phyloP scores from a whole-genome alignment of 2,888 invertebrate genomes.

The Nephrotoma appendiculata region DNA sequence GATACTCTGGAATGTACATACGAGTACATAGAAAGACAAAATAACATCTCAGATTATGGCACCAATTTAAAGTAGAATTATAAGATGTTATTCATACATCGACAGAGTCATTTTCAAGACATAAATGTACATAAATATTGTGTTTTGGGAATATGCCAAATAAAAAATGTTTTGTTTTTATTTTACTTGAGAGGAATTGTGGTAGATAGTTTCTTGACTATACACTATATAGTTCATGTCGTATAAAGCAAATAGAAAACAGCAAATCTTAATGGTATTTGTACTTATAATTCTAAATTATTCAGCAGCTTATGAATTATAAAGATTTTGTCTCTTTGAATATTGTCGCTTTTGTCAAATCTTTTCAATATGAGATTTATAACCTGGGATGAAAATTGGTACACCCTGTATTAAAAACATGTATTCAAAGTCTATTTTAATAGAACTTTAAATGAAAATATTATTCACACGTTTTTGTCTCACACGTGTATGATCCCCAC shows the following conservation, averaged over 20 bases:
- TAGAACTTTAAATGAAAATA: too few relatives aligned
- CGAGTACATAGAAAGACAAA: neutral
- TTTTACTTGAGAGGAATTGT: neutral
- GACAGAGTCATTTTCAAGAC: neutral
- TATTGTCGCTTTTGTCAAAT: too few relatives aligned
- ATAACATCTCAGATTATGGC: conserved; percentile 1
- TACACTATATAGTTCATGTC: neutral
- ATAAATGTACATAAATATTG: neutral
- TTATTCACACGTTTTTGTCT: too few relatives aligned
- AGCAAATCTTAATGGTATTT: neutral
- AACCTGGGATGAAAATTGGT: too few relatives aligned
- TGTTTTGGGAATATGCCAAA: conserved; percentile 1
- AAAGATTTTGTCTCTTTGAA: too few relatives aligned
- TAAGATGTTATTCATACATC: neutral
- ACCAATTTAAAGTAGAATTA: neutral
- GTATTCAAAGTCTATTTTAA: too few relatives aligned
- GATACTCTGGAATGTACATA: neutral
- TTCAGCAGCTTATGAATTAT: neutral
- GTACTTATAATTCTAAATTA: neutral
- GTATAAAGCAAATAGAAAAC: neutral
- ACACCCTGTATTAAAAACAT: too few relatives aligned
- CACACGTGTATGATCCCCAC: too few relatives aligned
- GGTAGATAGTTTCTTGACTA: neutral
- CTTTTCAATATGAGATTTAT: too few relatives aligned
- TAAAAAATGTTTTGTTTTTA: neutral